Conservation (phyloP, 1,140 invertebrate species). For the Atta texana region DNA sequence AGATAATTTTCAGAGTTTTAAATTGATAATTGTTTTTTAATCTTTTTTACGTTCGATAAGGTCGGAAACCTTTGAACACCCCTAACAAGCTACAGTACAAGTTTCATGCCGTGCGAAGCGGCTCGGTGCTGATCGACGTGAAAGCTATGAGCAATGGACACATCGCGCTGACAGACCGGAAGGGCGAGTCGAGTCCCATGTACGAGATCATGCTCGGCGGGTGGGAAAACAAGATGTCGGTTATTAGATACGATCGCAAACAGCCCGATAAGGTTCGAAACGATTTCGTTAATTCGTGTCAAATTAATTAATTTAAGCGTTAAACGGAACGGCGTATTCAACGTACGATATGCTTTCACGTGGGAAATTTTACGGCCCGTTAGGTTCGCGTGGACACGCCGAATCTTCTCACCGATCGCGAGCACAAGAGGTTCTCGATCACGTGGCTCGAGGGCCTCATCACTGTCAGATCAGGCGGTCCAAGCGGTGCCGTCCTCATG, state of each 20-base stretch:
- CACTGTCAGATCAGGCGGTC: slow-evolving; percentile 83
- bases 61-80: slow-evolving; percentile 85
- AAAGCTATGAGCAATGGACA: slow-evolving; percentile 88
- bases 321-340: not conserved
- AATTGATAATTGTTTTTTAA: not conserved
- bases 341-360: slow-evolving; percentile 2
- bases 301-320: slow-evolving; percentile 4
- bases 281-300: not conserved
- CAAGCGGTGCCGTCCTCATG: slow-evolving; percentile 85
- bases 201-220: slow-evolving; percentile 89
- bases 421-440: slow-evolving; percentile 88
- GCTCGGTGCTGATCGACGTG: slow-evolving; percentile 87
- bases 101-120: slow-evolving; percentile 87
- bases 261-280: slow-evolving; percentile 89
- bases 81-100: slow-evolving; percentile 87
- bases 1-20: not conserved
- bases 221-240: slow-evolving; percentile 88
- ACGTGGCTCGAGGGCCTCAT: slow-evolving; percentile 87
- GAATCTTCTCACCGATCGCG: slow-evolving; percentile 86
- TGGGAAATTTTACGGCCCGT: slow-evolving; percentile 50
- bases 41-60: slow-evolving; percentile 69
- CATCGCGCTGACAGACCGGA: slow-evolving; percentile 86
- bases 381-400: slow-evolving; percentile 87
- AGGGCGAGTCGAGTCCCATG: slow-evolving; percentile 87
- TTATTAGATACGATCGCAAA: slow-evolving; percentile 88